Percentiles rank a stretch among this genome's conserved stretches.
These are phyloP conservation scores for Micrasema minimum DNA, from an alignment of 1,140 invertebrate genomes.

Conservation along the genomic window DNA sequence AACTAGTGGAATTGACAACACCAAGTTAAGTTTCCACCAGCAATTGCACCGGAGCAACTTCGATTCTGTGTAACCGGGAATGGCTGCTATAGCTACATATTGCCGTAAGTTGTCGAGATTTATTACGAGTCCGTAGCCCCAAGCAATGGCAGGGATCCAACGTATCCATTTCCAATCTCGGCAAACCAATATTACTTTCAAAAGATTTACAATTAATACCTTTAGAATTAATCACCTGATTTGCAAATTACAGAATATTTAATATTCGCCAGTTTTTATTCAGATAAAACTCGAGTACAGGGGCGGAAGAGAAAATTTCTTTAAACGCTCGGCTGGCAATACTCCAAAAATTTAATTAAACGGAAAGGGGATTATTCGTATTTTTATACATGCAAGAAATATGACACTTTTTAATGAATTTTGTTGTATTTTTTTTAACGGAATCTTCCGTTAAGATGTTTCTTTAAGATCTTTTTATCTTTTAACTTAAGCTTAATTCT, in stretches of 20 bases:
- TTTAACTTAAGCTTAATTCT: too few relatives aligned
- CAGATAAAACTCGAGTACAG: too few relatives aligned
- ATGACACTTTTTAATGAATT: neutral
- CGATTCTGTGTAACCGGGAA: conserved; percentile 41
- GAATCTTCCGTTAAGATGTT: too few relatives aligned
- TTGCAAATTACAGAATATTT: too few relatives aligned
- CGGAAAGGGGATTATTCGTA: neutral
- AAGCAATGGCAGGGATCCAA: conserved; percentile 4
- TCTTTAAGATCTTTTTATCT: too few relatives aligned
- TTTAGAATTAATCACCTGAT: neutral
- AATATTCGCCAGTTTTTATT: too few relatives aligned
- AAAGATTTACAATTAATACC: neutral
- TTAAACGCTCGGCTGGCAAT: conserved; percentile 5
- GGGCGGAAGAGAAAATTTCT: conserved; percentile 7
- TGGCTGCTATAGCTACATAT: conserved; percentile 37
- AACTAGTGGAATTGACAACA: conserved; percentile 45
- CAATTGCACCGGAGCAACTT: conserved; percentile 47
- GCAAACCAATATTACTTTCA: neutral
- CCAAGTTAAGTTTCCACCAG: conserved; percentile 28
- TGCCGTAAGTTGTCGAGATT: conserved; percentile 47
- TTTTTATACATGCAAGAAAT: neutral
- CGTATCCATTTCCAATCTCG: neutral
- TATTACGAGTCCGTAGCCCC: conserved; percentile 29
- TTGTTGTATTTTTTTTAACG: too few relatives aligned
- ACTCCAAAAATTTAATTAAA: conserved; percentile 22